phyloP scores from a whole-genome alignment of 2,797 vertebrate genomes.

The Protosalanx chinensis region DNA sequence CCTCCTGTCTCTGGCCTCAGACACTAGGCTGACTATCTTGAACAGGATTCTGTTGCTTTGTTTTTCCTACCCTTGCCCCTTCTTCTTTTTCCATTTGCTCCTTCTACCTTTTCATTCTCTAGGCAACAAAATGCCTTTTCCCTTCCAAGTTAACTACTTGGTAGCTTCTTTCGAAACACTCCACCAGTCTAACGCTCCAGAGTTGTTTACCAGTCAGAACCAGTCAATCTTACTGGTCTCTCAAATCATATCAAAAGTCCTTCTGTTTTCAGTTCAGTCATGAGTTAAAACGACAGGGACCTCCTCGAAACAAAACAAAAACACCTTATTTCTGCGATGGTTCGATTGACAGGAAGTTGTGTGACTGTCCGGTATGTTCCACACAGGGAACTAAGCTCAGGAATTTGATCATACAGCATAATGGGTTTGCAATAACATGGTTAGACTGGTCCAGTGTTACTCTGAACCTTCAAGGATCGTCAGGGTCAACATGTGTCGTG shows the following conservation, averaged over 20 bases:
- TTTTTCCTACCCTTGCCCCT: too few species aligned
- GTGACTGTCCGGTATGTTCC: slow-evolving; percentile 13
- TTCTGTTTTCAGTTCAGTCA: slow-evolving; percentile 1
- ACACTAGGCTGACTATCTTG: slow-evolving; percentile 7
- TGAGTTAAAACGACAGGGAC: not conserved
- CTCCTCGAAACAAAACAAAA: not conserved
- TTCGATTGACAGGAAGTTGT: not conserved
- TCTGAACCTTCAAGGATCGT: slow-evolving; percentile 15
- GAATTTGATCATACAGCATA: slow-evolving; percentile 53
- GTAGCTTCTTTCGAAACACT: slow-evolving; percentile 37
- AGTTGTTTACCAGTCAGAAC: slow-evolving; percentile 10
- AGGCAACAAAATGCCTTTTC: not conserved
- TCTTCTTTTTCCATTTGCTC: not conserved
- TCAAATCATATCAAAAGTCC: not conserved
- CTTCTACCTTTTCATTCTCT: not conserved
- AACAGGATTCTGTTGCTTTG: not conserved
- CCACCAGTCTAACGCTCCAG: slow-evolving; percentile 51
- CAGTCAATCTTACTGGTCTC: not conserved
- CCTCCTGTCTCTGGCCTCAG: slow-evolving; percentile 45
- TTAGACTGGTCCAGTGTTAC: slow-evolving; percentile 23
- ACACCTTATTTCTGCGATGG: not conserved
- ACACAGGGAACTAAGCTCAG: slow-evolving; percentile 59
- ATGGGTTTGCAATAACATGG: slow-evolving; percentile 58
- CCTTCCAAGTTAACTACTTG: not conserved
- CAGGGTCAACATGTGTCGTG: slow-evolving; percentile 35